phyloP scores from a whole-genome alignment of 2,113 vertebrate genomes.

The Todiramphus saurophagus region DNA sequence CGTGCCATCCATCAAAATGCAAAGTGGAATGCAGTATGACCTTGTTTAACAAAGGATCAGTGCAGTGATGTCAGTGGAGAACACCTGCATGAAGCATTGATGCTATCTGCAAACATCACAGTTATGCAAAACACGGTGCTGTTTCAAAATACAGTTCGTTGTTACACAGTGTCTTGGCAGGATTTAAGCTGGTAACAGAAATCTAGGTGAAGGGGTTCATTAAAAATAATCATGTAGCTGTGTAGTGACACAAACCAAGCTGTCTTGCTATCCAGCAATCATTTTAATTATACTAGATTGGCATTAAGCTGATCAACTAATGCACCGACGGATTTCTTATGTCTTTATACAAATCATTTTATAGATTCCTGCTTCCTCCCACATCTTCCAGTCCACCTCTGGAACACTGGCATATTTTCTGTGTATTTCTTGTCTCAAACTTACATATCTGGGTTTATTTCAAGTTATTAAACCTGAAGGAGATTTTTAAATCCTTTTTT shows the following conservation, averaged over 20 bases:
- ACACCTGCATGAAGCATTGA: not conserved
- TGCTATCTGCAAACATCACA: not conserved
- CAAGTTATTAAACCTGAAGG: not conserved
- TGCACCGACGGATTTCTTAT: not conserved
- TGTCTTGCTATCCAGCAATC: not conserved
- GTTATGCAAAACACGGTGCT: not conserved
- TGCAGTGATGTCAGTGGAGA: not conserved
- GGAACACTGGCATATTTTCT: not conserved
- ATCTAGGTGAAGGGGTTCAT: not conserved
- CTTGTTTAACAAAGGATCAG: not conserved
- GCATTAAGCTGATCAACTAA: not conserved
- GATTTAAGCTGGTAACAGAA: not conserved
- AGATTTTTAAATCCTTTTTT: slow-evolving; percentile 2
- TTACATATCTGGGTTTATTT: not conserved
- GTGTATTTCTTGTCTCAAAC: not conserved
- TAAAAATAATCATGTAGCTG: not conserved
- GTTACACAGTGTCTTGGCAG: not conserved
- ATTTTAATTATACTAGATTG: not conserved
- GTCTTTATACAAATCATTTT: not conserved
- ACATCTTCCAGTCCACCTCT: not conserved
- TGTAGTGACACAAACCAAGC: not conserved
- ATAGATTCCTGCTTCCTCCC: not conserved
- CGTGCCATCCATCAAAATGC: not conserved
- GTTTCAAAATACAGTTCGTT: not conserved
- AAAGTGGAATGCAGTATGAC: not conserved